These are phyloP conservation scores for Macrotis lagotis DNA, from an alignment of 2,113 vertebrate species.

Conservation along the genomic window DNA sequence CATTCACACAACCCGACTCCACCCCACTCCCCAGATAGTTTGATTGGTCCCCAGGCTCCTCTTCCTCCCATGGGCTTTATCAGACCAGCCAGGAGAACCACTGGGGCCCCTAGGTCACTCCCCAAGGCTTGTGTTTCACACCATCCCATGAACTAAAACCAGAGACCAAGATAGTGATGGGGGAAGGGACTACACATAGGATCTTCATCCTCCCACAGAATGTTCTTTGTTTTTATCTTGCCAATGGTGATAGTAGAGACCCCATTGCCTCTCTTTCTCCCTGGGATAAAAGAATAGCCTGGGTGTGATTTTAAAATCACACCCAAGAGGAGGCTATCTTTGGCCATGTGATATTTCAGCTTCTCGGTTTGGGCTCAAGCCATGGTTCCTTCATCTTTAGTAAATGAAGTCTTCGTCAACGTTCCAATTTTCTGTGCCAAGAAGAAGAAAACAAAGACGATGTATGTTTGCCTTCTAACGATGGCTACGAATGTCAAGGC, in stretches of 20 bases:
- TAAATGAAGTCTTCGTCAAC: constrained; percentile 30
- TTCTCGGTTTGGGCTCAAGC: constrained; percentile 4
- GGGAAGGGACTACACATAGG: not conserved
- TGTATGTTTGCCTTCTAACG: constrained; percentile 5
- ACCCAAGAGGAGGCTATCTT: constrained; percentile 25
- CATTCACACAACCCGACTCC: too few relatives aligned
- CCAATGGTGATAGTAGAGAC: not conserved
- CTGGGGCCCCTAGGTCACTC: too few relatives aligned
- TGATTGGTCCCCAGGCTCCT: too few relatives aligned
- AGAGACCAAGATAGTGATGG: not conserved
- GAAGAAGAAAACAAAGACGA: not conserved
- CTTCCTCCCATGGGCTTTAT: too few relatives aligned
- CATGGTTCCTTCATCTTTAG: not conserved
- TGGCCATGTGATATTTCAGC: not conserved
- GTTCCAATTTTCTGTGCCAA: constrained; percentile 29
- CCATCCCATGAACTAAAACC: not conserved
- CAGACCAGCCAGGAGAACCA: too few relatives aligned
- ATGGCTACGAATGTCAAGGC: not conserved
- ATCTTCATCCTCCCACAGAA: not conserved
- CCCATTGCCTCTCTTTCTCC: constrained; percentile 4
- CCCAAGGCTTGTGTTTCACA: too few relatives aligned
- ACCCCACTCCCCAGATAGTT: too few relatives aligned
- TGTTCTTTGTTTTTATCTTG: not conserved
- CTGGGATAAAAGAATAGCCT: fast-evolving
- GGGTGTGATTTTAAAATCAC: not conserved